Percentiles rank a stretch among this genome's conserved stretches.
Conservation (phyloP, 2,888 invertebrate species). For the Eilema griseolum region DNA sequence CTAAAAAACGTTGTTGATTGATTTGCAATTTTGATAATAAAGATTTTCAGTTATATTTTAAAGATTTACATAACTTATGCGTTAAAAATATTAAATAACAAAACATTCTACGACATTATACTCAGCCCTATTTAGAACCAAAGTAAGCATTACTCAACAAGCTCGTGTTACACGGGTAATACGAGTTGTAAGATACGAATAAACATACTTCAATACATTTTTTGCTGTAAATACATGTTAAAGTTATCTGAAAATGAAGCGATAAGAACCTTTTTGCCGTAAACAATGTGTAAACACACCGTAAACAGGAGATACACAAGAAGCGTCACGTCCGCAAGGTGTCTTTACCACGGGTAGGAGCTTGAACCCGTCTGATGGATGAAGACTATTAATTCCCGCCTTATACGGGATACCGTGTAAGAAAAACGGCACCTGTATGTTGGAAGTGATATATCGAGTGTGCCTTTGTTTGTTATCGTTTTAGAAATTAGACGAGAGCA, state of each 20-base stretch:
- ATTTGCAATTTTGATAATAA: too few species aligned
- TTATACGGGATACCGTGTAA: constrained; percentile 30
- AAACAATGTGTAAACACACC: background rate
- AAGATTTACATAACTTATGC: too few species aligned
- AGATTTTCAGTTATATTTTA: too few species aligned
- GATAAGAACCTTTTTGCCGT: background rate
- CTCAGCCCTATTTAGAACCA: too few species aligned
- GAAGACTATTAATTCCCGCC: constrained; percentile 34
- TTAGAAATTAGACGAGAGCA: background rate
- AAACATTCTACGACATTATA: too few species aligned
- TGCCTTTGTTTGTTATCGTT: constrained; percentile 19
- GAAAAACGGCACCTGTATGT: constrained; percentile 47
- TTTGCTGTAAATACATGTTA: too few species aligned
- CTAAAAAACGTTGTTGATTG: too few species aligned
- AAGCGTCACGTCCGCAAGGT: constrained; percentile 8
- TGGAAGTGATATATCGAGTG: constrained; percentile 25
- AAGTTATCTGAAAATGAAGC: background rate
- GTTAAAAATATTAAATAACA: too few species aligned
- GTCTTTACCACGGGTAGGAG: constrained; percentile 13
- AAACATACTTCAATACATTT: too few species aligned
- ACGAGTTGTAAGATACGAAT: too few species aligned
- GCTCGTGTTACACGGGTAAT: too few species aligned
- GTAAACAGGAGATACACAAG: constrained; percentile 16
- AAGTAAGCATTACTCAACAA: too few species aligned
- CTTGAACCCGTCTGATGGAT: constrained; percentile 41